Conservation (phyloP, 92 coral and sea anemone species). For the Paramuricea clavata region DNA sequence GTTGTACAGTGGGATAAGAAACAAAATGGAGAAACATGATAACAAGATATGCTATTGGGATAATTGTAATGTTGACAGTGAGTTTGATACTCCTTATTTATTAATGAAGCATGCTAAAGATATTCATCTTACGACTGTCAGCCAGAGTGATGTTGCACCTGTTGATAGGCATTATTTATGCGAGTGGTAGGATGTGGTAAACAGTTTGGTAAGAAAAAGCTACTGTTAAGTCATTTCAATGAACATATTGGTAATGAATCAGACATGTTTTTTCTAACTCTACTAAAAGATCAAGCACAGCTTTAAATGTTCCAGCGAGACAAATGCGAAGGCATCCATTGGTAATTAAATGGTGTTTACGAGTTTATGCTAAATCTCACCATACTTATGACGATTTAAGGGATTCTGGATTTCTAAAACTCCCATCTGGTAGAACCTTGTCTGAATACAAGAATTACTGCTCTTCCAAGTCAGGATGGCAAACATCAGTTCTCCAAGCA, state of each 20-base stretch:
- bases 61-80: constrained; percentile 15
- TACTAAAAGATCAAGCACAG: constrained; percentile 29
- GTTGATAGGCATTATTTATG: neutral
- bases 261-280: neutral
- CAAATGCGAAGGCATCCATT: constrained; percentile 51
- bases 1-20: constrained; percentile 33
- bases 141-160: neutral
- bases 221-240: constrained; percentile 5
- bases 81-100: constrained; percentile 7
- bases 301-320: constrained; percentile 38
- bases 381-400: constrained; percentile 1
- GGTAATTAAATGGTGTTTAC: constrained; percentile 22
- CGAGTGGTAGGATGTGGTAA: too few relatives aligned
- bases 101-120: neutral
- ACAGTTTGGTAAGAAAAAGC: too few relatives aligned
- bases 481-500: constrained; percentile 4
- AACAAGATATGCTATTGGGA: constrained; percentile 46
- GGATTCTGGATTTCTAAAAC: constrained; percentile 37
- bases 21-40: constrained; percentile 34
- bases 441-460: constrained; percentile 46
- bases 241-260: constrained; percentile 40
- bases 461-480: constrained; percentile 42
- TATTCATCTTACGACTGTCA: neutral
- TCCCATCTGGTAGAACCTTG: constrained; percentile 63
- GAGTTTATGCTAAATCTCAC: constrained; percentile 41